Base-by-base conservation (phyloP, 2,797 vertebrate genomes). In the Sebastes wilsoni region DNA sequence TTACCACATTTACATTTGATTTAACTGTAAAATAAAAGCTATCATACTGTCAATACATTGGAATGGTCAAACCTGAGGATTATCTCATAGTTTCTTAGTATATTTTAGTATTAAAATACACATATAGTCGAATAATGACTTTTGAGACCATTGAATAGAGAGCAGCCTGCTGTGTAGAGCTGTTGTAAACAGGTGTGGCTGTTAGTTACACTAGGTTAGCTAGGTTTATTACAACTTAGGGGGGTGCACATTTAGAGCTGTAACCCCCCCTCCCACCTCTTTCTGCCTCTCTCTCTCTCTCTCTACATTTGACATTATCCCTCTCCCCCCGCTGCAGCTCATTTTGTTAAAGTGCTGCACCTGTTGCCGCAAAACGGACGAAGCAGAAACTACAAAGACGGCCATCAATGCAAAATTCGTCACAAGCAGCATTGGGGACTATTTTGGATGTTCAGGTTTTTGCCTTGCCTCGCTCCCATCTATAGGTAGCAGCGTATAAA, bases 401-500 rank as follows among this genome's bases (percentile, higher is more conserved):
- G 52, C 27, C 28, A 14, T 67, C 61, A 58, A 22, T 75, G 71
- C 58, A 72, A 88, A 86, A 81, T 84, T 80, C 22, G 75, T 82
- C 62, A 72, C 52, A 38, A 58, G 67, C 49, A 75, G 32, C 78
- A 34, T 66, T 36, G 0, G 7, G 7, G 64, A 77, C 68, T 80
- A 42, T 67, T 74, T 74, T 78, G 65, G 80, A 88, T 73, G 77
- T 86, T 87, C 64, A 74, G 80, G 77, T 82, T 83, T 46, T 77
- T 79, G 78, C 77, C 56, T 77, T 74, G 86, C 76, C 79, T 88
- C 67, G 58, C 90, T 92, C 90, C 67, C 85, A 89, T 94, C 93
- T 94, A 94, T 94, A 95, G 91, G 91, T 90, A 87, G 80, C 80
- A 66, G 88, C 91, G 84, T 94, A 94, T 91, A 95, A 94, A 93